These are phyloP conservation scores for Tortricodes alternella DNA, from an alignment of 2,888 invertebrate genomes.

Conservation along the genomic window DNA sequence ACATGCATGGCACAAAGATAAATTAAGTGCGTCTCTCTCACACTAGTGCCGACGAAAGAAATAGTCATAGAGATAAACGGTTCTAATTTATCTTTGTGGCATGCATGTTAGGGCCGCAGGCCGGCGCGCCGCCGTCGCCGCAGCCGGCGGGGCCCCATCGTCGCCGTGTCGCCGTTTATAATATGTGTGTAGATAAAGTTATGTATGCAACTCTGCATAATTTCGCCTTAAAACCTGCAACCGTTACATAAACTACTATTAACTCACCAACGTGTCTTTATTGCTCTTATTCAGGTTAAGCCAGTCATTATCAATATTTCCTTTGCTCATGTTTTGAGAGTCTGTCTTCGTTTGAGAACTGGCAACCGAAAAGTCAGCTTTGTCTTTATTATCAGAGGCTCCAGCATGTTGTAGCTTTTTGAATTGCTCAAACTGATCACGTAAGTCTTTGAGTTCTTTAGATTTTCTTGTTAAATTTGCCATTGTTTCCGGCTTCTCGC, in stretches of 20 bases:
- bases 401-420: constrained; percentile 20
- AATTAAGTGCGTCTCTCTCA: too few species aligned
- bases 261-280: constrained; percentile 34
- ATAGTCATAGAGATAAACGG: too few species aligned
- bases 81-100: too few species aligned
- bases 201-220: too few species aligned
- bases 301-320: constrained; percentile 38
- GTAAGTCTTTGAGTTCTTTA: constrained; percentile 41
- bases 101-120: too few species aligned
- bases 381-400: neutral
- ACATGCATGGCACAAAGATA: too few species aligned
- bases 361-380: neutral
- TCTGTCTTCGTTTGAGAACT: constrained; percentile 3
- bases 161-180: too few species aligned
- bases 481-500: constrained; percentile 49
- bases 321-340: constrained; percentile 27
- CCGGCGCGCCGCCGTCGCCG: too few species aligned
- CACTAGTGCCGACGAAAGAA: too few species aligned
- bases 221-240: too few species aligned
- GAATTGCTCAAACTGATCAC: constrained; percentile 40
- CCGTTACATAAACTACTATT: neutral
- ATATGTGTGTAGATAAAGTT: too few species aligned
- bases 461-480: constrained; percentile 45
- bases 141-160: too few species aligned
- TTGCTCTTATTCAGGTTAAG: constrained; percentile 36